Percentiles rank a stretch among this genome's conserved stretches.
Conservation (phyloP, 2,888 invertebrate species). For the Zygogramma bicolorata region DNA sequence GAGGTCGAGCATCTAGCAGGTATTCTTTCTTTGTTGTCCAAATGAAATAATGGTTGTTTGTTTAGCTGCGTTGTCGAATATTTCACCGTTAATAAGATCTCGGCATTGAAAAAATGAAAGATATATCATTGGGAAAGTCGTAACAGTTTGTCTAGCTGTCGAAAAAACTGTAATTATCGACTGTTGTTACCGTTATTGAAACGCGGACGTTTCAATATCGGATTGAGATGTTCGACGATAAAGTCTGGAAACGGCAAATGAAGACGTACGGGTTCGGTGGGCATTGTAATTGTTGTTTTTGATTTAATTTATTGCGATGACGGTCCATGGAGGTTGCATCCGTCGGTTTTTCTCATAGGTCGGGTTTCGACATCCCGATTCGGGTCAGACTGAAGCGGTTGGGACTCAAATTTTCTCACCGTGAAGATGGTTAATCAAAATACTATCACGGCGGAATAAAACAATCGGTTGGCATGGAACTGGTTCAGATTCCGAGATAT, state of each 20-base stretch:
- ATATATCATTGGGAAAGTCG: slow-evolving; percentile 16
- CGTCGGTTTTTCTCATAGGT: not conserved
- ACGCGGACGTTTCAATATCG: slow-evolving; percentile 28
- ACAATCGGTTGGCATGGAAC: too few species aligned
- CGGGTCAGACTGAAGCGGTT: not conserved
- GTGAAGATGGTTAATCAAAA: not conserved
- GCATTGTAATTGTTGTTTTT: slow-evolving; percentile 2
- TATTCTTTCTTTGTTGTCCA: slow-evolving; percentile 9
- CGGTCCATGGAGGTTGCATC: not conserved
- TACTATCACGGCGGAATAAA: not conserved
- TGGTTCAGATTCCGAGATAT: too few species aligned
- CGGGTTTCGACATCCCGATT: slow-evolving; percentile 15
- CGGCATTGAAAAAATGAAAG: slow-evolving; percentile 23
- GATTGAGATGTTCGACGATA: slow-evolving; percentile 28
- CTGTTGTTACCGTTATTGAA: slow-evolving; percentile 30
- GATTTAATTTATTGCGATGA: not conserved
- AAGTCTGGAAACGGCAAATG: slow-evolving; percentile 6
- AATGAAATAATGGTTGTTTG: slow-evolving; percentile 30
- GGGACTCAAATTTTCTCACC: not conserved
- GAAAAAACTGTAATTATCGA: slow-evolving; percentile 33
- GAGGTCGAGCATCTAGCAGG: slow-evolving; percentile 7
- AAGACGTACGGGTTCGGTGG: not conserved
- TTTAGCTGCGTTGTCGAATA: slow-evolving; percentile 33
- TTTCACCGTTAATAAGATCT: slow-evolving; percentile 35
- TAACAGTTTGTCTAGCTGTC: slow-evolving; percentile 10